Evolutionary conservation across 2,113 vertebrate genomes (phyloP), one percentile per base, ranked within the genome.

Genomic region (Clinocottus analis): DNA sequence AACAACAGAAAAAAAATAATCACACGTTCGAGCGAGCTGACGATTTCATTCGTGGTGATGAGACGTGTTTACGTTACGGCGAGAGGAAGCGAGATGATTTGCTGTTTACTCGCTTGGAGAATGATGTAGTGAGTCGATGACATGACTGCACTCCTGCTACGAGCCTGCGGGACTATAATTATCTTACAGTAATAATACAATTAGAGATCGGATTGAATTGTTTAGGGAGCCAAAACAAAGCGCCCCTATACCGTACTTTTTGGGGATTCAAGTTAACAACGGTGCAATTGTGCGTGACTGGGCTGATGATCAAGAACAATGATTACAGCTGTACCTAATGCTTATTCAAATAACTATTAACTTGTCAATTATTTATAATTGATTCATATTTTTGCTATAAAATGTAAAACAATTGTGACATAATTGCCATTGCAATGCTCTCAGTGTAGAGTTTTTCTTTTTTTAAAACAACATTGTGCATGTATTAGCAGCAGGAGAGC

Each of bases 11-110:
- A 4, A 9, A 53, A 25, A 14, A 25, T 12, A 9, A 21, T n/a
- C n/a, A n/a, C n/a, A n/a, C n/a, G n/a, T n/a, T n/a, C n/a, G n/a
- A 67, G 85, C 79, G 82, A 84, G 65, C 61, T 85, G 90, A 65
- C 77, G 79, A 72, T 89, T 92, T 85, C 87, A 87, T 87, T 83
- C 87, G 60, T 88, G 68, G 60, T 55, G 90, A 91, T 77, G 75
- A 89, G 94, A 91, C 89, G 72, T 93, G 87, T 94, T 94, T 93
- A 92, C 69, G 64, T 23, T 79, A 75, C 61, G 25, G 64, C 45
- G 85, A 75, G 75, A 87, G 78, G 88, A 72, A 75, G 82, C 64
- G 62, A 66, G 51, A 79, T 76, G 79, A 85, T 73, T 87, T 75
- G 74, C 69, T 79, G 35, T 75, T 86, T 78, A 79, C 63, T 67